phyloP scores from a whole-genome alignment of 1,140 invertebrate genomes.

The Cyclargus thomasi region DNA sequence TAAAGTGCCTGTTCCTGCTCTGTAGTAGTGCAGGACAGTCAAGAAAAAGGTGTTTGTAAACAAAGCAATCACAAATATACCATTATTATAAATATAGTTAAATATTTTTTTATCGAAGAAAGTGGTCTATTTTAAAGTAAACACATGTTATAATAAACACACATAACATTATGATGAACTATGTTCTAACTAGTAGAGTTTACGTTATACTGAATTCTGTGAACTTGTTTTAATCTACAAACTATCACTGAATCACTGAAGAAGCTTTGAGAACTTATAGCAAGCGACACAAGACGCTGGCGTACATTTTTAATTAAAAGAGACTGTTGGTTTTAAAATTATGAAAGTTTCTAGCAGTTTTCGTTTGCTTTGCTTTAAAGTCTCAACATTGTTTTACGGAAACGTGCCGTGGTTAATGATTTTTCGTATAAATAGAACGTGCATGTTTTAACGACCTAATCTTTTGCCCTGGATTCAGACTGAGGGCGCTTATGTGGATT shows the following conservation, averaged over 20 bases:
- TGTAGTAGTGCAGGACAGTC: too few species aligned
- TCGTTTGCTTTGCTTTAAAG: background rate
- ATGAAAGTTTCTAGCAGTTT: background rate
- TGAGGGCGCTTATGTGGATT: background rate
- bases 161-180: too few species aligned
- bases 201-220: background rate
- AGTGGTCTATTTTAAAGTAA: too few species aligned
- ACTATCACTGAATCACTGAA: background rate
- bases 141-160: too few species aligned
- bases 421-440: background rate
- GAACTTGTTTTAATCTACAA: background rate
- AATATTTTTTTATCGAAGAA: too few species aligned
- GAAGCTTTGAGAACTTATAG: background rate
- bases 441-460: conserved; percentile 3
- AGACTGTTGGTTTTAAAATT: conserved; percentile 3
- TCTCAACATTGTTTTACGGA: background rate
- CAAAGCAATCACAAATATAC: too few species aligned
- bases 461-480: background rate
- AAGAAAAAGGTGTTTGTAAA: too few species aligned
- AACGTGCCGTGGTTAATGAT: background rate
- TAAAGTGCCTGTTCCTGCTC: too few species aligned
- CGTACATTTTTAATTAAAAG: background rate
- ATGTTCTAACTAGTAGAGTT: background rate
- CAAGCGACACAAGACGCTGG: background rate
- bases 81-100: too few species aligned